Base-by-base conservation (phyloP, 2,888 invertebrate species). In the Meiosimyza decipiens region DNA sequence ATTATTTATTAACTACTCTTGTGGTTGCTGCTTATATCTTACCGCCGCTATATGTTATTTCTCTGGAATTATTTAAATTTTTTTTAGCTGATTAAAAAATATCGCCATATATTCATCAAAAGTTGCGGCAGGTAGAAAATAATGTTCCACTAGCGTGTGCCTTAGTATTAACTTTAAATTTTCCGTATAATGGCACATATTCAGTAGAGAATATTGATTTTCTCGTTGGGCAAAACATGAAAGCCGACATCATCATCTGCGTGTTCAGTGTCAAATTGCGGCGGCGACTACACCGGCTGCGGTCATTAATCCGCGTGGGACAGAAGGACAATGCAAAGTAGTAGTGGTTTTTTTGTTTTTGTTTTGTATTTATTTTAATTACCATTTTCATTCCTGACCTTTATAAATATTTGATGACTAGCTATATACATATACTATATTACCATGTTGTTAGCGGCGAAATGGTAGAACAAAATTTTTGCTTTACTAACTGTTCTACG, bases 81-180 rank as follows among this genome's bases (percentile, higher is more conserved):
- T 64, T 40, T 62, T 64, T 50, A 64, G 64, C 51, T 64, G 64
- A 64, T 64, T 64, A 64, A 64, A 64, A 62, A 54, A 16, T 15
- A 54, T 16, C 54, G 1, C 54, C n/a, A 54, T 54, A n/a, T n/a
- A 18, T 18, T 54, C 13, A 6, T 16, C 16, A 12, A 22, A 60
- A 28, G 22, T 22, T 12, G 59, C 3, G 59, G 40, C 40, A 40
- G 40, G 40, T 49, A 28, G 28, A 28, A 57, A 57, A 2, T 57
- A 63, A 63, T 63, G 50, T 63, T 16, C 22, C 50, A 50, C 50
- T 49, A 47, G 47, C 63, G 49, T 50, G 63, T 50, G 47, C 50
- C 50, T 3, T 13, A 50, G 49, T 18, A 47, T 63, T 63, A n/a
- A 49, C 49, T 16, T n/a, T 64, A 28, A 51, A 52, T 28, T 22